phyloP scores from a whole-genome alignment of 1,140 invertebrate genomes.

The Nasonia vitripennis region DNA sequence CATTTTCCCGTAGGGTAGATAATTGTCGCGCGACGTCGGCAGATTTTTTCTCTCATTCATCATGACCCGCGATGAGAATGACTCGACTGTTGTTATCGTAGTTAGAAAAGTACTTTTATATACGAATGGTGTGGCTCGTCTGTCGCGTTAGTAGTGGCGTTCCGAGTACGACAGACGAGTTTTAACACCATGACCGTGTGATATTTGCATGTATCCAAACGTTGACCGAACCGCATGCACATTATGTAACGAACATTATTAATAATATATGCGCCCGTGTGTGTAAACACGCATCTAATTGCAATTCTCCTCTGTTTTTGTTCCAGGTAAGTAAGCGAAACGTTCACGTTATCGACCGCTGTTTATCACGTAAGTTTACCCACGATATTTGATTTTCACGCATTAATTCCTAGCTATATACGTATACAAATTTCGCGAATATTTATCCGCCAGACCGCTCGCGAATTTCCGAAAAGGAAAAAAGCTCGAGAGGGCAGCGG shows the following conservation, averaged over 20 bases:
- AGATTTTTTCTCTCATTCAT: neutral
- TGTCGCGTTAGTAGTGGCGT: too few relatives aligned
- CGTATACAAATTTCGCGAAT: neutral
- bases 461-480: neutral
- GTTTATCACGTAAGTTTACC: neutral
- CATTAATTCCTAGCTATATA: neutral
- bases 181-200: too few relatives aligned
- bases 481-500: too few relatives aligned
- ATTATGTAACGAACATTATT: too few relatives aligned
- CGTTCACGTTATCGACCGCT: neutral
- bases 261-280: too few relatives aligned
- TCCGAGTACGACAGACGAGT: too few relatives aligned
- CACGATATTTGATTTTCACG: neutral
- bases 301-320: neutral
- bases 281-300: too few relatives aligned
- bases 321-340: neutral
- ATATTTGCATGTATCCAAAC: too few relatives aligned
- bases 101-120: neutral
- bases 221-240: too few relatives aligned
- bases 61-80: neutral
- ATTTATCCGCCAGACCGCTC: neutral
- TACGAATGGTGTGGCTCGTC: too few relatives aligned
- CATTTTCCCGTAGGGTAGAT: constrained; percentile 17
- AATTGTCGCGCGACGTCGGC: constrained; percentile 11
- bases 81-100: neutral